phyloP scores from a whole-genome alignment of 1,140 invertebrate species.

The Drosophila insularis region DNA sequence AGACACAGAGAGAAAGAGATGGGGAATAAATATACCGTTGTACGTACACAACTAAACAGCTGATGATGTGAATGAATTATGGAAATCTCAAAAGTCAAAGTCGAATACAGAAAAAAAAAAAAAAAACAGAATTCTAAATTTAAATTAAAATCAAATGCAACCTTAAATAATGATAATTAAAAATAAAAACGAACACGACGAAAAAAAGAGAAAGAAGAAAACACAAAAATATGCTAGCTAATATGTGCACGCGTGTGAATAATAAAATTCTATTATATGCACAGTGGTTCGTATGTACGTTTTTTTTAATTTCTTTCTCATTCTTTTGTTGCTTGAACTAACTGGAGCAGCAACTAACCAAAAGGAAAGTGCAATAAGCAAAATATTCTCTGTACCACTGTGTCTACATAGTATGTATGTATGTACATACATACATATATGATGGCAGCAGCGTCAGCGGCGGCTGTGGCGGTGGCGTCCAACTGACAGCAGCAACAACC shows the following conservation, averaged over 20 bases:
- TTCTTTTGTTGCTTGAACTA: neutral
- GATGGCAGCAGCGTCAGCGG: no score
- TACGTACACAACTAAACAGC: conserved; percentile 6
- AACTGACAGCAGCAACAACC: no score
- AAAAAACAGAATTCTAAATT: neutral
- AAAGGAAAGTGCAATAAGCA: neutral
- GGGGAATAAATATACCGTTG: neutral
- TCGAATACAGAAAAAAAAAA: neutral
- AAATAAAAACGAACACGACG: conserved; percentile 6
- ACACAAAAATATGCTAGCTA: conserved; percentile 21
- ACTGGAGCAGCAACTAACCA: neutral
- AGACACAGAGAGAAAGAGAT: neutral
- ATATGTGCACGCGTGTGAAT: conserved; percentile 42
- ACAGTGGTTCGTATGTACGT: neutral
- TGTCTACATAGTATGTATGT: neutral
- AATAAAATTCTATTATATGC: conserved; percentile 34
- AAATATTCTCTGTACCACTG: neutral
- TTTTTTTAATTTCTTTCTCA: neutral
- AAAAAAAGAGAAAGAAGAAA: conserved; percentile 24
- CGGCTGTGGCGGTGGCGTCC: no score
- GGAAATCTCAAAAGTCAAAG: conserved; percentile 1
- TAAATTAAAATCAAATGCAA: conserved; percentile 16
- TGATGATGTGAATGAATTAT: conserved; percentile 5
- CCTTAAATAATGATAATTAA: conserved; percentile 54
- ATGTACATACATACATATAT: no score